Conservation (phyloP, 2,888 invertebrate genomes). For the Lordiphosa fenestrarum region DNA sequence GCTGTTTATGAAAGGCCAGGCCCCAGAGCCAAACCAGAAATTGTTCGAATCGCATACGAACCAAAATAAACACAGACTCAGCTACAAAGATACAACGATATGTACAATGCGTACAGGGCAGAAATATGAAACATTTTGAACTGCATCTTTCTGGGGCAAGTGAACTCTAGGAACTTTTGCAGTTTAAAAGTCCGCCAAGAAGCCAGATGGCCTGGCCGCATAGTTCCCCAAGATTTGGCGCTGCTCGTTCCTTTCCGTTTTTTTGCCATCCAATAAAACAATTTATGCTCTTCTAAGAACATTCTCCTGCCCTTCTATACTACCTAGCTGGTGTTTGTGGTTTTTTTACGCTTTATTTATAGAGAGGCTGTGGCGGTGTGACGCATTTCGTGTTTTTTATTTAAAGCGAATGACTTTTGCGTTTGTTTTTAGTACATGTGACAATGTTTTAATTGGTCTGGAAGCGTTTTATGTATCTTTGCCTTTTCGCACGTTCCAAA, state of each 20-base stretch:
- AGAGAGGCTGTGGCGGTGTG: constrained; percentile 44
- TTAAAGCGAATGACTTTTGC: constrained; percentile 48
- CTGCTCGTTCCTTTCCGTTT: constrained; percentile 17
- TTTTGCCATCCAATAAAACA: constrained; percentile 16
- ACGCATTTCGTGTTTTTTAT: constrained; percentile 49
- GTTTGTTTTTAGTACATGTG: constrained; percentile 33
- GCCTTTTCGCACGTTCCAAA: constrained; percentile 38
- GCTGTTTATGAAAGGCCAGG: constrained; percentile 53
- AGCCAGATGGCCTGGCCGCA: constrained; percentile 44
- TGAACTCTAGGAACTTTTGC: constrained; percentile 61
- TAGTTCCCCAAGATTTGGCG: constrained; percentile 38
- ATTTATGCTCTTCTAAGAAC: constrained; percentile 50
- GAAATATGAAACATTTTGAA: constrained; percentile 33
- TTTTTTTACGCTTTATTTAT: constrained; percentile 47
- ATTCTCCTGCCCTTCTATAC: constrained; percentile 44
- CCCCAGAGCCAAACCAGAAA: constrained; percentile 22
- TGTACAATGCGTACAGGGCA: background rate
- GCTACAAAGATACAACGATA: constrained; percentile 6
- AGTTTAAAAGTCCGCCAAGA: constrained; percentile 44
- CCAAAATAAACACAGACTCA: constrained; percentile 53
- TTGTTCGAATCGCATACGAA: constrained; percentile 36
- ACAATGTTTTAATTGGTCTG: constrained; percentile 34
- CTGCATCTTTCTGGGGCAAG: constrained; percentile 40
- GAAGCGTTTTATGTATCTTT: constrained; percentile 21
- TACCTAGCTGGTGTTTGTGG: constrained; percentile 13